Percentiles rank a stretch among this genome's conserved stretches.
phyloP scores from a whole-genome alignment of 2,797 vertebrate genomes.

The Antennarius maculatus region DNA sequence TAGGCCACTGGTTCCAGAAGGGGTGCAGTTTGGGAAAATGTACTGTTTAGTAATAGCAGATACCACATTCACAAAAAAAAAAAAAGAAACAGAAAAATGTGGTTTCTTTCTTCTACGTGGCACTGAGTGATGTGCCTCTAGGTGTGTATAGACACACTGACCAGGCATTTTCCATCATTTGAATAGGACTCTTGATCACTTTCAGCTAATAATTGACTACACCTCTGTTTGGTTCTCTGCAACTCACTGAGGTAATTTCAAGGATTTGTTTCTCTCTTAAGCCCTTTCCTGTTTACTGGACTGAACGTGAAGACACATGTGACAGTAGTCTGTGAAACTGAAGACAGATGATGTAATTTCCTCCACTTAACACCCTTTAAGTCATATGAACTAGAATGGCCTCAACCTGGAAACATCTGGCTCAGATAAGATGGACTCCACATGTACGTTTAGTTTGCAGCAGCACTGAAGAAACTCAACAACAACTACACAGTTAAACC shows the following conservation, averaged over 20 bases:
- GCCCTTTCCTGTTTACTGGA: slow-evolving; percentile 68
- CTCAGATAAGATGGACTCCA: slow-evolving; percentile 33
- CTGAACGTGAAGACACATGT: slow-evolving; percentile 42
- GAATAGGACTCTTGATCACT: no score
- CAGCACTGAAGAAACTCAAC: slow-evolving; percentile 7
- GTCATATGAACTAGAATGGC: slow-evolving; percentile 13
- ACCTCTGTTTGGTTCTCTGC: slow-evolving; percentile 18
- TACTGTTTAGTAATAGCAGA: slow-evolving; percentile 17
- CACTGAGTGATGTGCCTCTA: no score
- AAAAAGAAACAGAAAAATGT: slow-evolving; percentile 1
- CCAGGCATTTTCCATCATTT: neutral
- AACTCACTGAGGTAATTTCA: slow-evolving; percentile 44
- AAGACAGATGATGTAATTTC: slow-evolving; percentile 58
- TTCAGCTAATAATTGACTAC: slow-evolving; percentile 1
- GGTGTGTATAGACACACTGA: no score
- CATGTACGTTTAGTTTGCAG: slow-evolving; percentile 15
- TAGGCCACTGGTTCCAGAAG: slow-evolving; percentile 42
- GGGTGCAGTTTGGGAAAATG: slow-evolving; percentile 31
- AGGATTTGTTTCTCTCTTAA: slow-evolving; percentile 42
- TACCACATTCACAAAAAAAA: slow-evolving; percentile 5
- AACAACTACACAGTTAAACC: slow-evolving; percentile 4
- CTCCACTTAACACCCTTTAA: slow-evolving; percentile 52
- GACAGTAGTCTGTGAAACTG: slow-evolving; percentile 53
- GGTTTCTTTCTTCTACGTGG: no score
- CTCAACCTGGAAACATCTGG: slow-evolving; percentile 61